Conservation (phyloP, 2,797 vertebrate genomes). For the Alectoris magna region DNA sequence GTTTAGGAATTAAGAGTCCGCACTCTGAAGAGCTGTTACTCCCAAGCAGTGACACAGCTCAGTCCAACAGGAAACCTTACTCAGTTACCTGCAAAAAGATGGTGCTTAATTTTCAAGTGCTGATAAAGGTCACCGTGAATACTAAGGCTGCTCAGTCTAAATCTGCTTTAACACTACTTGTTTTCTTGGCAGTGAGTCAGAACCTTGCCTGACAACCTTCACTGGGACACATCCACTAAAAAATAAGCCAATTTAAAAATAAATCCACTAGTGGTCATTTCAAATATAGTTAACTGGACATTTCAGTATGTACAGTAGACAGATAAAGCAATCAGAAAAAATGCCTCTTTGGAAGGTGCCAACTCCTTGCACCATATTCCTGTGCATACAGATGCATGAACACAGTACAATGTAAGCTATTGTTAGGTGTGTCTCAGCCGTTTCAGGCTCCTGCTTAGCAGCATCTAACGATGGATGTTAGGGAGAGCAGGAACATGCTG, state of each 20-base stretch:
- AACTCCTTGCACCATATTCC: neutral
- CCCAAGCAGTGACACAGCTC: neutral
- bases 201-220: neutral
- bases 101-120: neutral
- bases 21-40: neutral
- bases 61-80: neutral
- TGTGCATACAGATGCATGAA: accelerated
- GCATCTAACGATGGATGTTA: neutral
- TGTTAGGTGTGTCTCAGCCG: neutral
- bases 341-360: neutral
- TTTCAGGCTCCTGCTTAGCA: neutral
- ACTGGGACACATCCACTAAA: neutral
- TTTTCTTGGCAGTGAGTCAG: neutral
- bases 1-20: neutral
- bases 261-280: neutral
- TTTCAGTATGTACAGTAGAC: neutral
- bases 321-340: neutral
- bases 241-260: neutral
- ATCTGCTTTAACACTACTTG: neutral
- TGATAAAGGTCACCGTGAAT: neutral
- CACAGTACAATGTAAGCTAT: neutral
- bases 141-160: neutral
- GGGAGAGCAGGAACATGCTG: neutral
- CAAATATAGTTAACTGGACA: neutral
- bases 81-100: neutral